Evolutionary conservation across 2,113 vertebrate genomes (phyloP), one percentile per base, ranked within the genome.

Genomic region (Indri indri): DNA sequence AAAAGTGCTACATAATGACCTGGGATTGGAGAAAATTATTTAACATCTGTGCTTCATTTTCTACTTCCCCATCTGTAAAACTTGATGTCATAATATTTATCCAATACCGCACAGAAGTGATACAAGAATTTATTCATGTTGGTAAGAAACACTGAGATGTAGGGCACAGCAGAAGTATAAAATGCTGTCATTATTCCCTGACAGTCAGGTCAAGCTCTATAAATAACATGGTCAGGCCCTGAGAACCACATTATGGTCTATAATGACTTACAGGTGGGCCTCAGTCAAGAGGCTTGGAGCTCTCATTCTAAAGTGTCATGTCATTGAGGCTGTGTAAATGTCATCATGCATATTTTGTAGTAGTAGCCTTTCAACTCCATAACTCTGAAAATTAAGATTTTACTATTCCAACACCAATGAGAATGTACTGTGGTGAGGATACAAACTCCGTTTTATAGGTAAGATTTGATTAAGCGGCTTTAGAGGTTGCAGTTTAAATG

Each of bases 21-120:
- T 80, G 40, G 80, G 93, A 97, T 94, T 95, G 79, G 34, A 96
- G 74, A 96, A 98, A 97, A 98, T 96, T 87, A 92, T 95, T 94
- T 91, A 96, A 98, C 96, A 97, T 98, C 97, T 98, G 97, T 95
- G 91, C 79, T 97, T 98, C 94, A 92, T 98, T 97, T 98, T 97
- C 83, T 71, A 96, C 93, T 97, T 97, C 70, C 65, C 86, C 89
- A 88, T 94, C 93, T 98, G 93, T 95, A 97, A 95, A 97, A 97
- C 79, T 96, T 84, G 70, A 95, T 97, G 97, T 97, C 97, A 97
- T 97, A 97, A 97, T 98, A 96, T 98, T 97, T 98, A 98, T 94
- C 34, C 65, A 97, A 34, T 94, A 79, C 91, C 2, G 5, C 93
- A 95, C 91, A 96, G 68, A 96, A 98, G 93, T 97, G 97, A 96